These are phyloP conservation scores for Drosophila fuyamai DNA, from an alignment of 1,140 invertebrate genomes.

Conservation along the genomic window DNA sequence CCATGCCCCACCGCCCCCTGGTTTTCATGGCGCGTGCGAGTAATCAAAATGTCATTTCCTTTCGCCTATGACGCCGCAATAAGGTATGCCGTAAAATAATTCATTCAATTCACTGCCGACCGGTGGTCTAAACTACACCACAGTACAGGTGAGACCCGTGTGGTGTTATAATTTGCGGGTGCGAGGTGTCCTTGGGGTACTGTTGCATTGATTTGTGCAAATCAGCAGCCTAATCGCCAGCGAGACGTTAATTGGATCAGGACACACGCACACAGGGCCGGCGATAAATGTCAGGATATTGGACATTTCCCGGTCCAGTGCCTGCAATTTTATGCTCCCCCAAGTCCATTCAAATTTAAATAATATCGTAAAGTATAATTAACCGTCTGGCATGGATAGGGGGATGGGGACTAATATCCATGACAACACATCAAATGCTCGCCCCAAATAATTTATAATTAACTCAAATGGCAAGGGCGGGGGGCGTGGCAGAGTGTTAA, in stretches of 20 bases:
- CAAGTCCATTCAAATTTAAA: conserved; percentile 26
- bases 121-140: conserved; percentile 4
- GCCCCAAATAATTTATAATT: conserved; percentile 47
- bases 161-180: too few relatives aligned
- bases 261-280: conserved; percentile 3
- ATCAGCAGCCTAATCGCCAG: conserved; percentile 50
- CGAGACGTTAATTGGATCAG: conserved; percentile 55
- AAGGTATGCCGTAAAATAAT: conserved; percentile 40
- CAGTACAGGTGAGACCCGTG: conserved; percentile 9
- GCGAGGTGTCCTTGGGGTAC: conserved; percentile 13
- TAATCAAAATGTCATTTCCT: conserved; percentile 58
- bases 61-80: conserved; percentile 52
- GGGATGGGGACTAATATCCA: conserved; percentile 20
- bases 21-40: conserved; percentile 42
- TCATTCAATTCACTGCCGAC: conserved; percentile 34
- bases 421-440: conserved; percentile 41
- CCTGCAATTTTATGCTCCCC: too few relatives aligned
- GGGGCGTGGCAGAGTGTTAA: conserved; percentile 8
- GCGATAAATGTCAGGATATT: conserved; percentile 6
- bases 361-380: conserved; percentile 28
- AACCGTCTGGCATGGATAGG: neutral
- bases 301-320: conserved; percentile 8
- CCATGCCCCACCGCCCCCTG: conserved; percentile 19
- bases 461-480: conserved; percentile 20
- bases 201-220: conserved; percentile 61